Base-by-base conservation (phyloP, 2,888 invertebrate genomes). In the Ectemnius cavifrons region DNA sequence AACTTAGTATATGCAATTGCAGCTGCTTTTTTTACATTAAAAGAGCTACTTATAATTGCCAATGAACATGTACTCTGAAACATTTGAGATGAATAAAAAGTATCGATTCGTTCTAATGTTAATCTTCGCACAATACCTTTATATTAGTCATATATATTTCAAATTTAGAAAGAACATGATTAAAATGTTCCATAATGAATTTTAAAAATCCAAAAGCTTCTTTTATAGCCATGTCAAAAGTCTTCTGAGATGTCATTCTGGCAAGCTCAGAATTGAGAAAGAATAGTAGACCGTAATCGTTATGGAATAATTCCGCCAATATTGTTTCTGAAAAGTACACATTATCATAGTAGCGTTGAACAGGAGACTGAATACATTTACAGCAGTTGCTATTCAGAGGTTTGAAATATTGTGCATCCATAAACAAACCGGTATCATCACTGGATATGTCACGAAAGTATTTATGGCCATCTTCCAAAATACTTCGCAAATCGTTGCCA, bases 1-100 rank as follows among this genome's bases (percentile, higher is more conserved):
- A 89, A 79, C 60, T 79, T 80, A 27, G 73, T 77, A 4, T 88
- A 86, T 45, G 80, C 67, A 49, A 63, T 68, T 3, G 71, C 75
- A 3, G 87, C 88, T n/a, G 83, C 75, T 65, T 74, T 84, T 80
- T 84, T 82, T 23, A 81, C 65, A 49, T 58, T 71, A 37, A 16
- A 14, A 2, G 74, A 62, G 60, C 80, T 77, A 28, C 71, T 68
- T 27, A 61, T 74, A 11, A 89, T 71, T 27, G 79, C 84, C 0
- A 37, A 28, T 45, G 83, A 73, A 45, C 89, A 87, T 37, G 78
- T 63, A 46, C 78, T 69, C 90, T 89, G 63, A 49, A 82, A 80
- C 18, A 45, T 70, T 52, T 18, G 8, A 46, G 3, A 45, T 57
- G 1, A 23, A 27, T 20, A 47, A 63, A 37, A n/a, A 16, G 27